phyloP scores from a whole-genome alignment of 2,113 vertebrate species.

The Callopanchax toddi region DNA sequence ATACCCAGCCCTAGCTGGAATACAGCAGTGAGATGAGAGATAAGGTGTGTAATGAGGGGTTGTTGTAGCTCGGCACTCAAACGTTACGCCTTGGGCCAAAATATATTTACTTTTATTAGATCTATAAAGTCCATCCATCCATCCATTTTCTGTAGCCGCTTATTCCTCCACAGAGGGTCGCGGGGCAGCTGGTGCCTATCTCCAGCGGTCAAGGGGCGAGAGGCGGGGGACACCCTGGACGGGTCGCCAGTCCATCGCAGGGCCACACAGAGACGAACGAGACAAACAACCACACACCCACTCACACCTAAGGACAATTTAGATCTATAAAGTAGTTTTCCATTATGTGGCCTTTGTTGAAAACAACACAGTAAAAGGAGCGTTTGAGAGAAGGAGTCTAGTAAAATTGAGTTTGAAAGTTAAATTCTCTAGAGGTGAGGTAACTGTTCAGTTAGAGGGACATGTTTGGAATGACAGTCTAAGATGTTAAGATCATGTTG shows the following conservation, averaged over 20 bases:
- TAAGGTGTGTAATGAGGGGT: neutral
- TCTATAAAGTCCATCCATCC: too few relatives aligned
- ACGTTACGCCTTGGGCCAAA: neutral
- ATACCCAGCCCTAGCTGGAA: too few relatives aligned
- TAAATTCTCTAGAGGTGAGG: conserved; percentile 21
- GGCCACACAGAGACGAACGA: too few relatives aligned
- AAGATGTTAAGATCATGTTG: conserved; percentile 13
- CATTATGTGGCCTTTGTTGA: too few relatives aligned
- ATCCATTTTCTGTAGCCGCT: too few relatives aligned
- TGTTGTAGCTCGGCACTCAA: neutral
- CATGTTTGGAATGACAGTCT: neutral
- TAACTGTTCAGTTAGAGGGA: conserved; percentile 11
- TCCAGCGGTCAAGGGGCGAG: too few relatives aligned
- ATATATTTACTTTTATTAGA: neutral
- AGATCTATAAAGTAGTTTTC: neutral
- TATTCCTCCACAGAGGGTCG: too few relatives aligned
- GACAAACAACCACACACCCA: too few relatives aligned
- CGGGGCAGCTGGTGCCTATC: too few relatives aligned
- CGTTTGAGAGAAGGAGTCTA: neutral
- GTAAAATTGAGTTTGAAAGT: neutral
- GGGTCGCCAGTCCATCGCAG: too few relatives aligned
- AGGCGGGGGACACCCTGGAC: too few relatives aligned
- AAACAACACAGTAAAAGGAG: neutral
- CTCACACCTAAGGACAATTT: too few relatives aligned
- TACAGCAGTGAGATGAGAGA: neutral